Base-by-base conservation (phyloP, 2,888 invertebrate species). In the Patella caerulea region DNA sequence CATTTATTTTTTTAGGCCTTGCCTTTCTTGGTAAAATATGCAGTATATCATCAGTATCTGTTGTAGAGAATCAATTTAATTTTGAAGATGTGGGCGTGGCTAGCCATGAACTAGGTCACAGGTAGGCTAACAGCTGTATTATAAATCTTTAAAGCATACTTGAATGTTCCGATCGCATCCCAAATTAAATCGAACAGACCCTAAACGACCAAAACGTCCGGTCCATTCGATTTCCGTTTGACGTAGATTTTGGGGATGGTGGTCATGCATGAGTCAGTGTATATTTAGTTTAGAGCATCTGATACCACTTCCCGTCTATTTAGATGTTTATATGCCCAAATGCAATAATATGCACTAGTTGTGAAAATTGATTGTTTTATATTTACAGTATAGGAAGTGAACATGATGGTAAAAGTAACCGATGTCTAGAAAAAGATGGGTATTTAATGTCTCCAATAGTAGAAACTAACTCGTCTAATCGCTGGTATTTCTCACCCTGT, bases 101-200 rank as follows among this genome's bases (percentile, higher is more conserved):
- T 1, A 84, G 87, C 2, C 88, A 88, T 72, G 88, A 88, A 77
- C 83, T 88, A 0, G 88, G 85, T 17, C 88, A 88, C 78, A 88
- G 86, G 88, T 87, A 82, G 29, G 78, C 45, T 45, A 45, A 45
- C 45, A 45, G 9, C 0, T 45, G 1, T 45, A 45, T 45, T 45
- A 45, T 45, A 45, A 45, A 45, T 45, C 45, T 45, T 4, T 9
- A 45, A 7, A 9, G 45, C 9, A 45, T 45, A 45, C 45, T 45
- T 0, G 7, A 9, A 4, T 9, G 45, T 45, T 5, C 45, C 45
- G 9, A 45, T 9, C 45, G 45, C 9, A 45, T 29, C 29, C 45
- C 3, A 45, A 45, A 45, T 45, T 45, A 1, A 45, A 45, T 4
- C 45, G 45, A 45, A 45, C 9, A 45, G 0, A 9, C 45, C 9